Evolutionary conservation across 2,888 invertebrate species (phyloP).

Genomic region (Cryptus armator): DNA sequence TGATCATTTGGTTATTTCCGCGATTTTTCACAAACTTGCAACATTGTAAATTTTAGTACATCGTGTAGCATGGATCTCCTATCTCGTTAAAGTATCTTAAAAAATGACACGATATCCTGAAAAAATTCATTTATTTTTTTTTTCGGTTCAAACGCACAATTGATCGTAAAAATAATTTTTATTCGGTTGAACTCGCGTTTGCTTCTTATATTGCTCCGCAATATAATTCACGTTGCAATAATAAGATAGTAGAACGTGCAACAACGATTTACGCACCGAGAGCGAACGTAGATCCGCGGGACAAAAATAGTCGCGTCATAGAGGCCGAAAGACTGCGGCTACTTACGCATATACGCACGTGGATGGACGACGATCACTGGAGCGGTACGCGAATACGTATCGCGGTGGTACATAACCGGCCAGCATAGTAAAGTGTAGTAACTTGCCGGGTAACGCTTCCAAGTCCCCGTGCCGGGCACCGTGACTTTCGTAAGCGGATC

Average conservation of each 20-base stretch:
- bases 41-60: no score
- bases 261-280: conserved; percentile 8
- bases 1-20: no score
- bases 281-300: not conserved
- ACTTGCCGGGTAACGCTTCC: conserved; percentile 33
- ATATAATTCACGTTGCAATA: not conserved
- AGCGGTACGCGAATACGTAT: conserved; percentile 44
- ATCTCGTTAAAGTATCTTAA: no score
- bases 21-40: no score
- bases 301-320: not conserved
- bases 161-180: not conserved
- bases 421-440: conserved; percentile 52
- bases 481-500: conserved; percentile 83
- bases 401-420: conserved; percentile 18
- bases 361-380: conserved; percentile 41
- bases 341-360: conserved; percentile 38
- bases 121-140: not conserved
- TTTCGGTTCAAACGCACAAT: not conserved
- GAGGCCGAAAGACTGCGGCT: conserved; percentile 25
- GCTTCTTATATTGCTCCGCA: not conserved
- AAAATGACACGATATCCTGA: not conserved
- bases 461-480: conserved; percentile 14
- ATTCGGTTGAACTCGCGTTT: not conserved
- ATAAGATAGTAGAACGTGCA: conserved; percentile 24
- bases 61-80: no score